These are phyloP conservation scores for Enteromius fasciolatus DNA, from an alignment of 2,797 vertebrate genomes.

Conservation along the genomic window DNA sequence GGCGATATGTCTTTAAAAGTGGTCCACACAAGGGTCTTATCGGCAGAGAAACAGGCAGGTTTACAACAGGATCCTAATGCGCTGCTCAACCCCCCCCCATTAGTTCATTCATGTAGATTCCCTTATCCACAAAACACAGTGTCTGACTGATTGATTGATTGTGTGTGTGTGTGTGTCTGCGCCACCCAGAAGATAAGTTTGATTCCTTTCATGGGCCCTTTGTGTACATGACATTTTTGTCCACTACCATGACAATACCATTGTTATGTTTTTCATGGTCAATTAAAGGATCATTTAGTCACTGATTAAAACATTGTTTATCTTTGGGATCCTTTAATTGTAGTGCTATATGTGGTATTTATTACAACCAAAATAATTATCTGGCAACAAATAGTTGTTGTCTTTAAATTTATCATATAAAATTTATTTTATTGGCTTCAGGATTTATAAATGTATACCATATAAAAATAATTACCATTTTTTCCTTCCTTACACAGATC, in stretches of 20 bases:
- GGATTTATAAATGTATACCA: not conserved
- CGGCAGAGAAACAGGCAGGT: slow-evolving; percentile 39
- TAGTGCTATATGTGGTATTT: not conserved
- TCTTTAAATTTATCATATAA: not conserved
- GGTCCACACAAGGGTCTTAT: slow-evolving; percentile 46
- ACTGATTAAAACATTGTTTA: not conserved
- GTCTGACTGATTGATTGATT: not conserved
- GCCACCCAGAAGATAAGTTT: not conserved
- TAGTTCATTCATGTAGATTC: not conserved
- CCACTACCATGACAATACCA: not conserved
- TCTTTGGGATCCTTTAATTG: not conserved
- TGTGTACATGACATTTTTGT: not conserved
- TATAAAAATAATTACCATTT: not conserved
- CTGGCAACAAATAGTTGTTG: not conserved
- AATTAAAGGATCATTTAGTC: not conserved
- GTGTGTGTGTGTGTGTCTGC: not conserved
- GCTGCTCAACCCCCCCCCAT: slow-evolving; percentile 4
- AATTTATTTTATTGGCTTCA: not conserved
- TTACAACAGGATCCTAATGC: slow-evolving; percentile 7
- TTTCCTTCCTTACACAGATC: not conserved
- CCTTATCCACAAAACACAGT: slow-evolving; percentile 18
- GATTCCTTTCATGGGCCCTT: not conserved
- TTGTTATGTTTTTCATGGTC: not conserved
- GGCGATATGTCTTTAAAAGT: slow-evolving; percentile 6
- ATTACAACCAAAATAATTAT: not conserved